phyloP scores from a whole-genome alignment of 1,140 invertebrate species.

The Drosophila sulfurigaster region DNA sequence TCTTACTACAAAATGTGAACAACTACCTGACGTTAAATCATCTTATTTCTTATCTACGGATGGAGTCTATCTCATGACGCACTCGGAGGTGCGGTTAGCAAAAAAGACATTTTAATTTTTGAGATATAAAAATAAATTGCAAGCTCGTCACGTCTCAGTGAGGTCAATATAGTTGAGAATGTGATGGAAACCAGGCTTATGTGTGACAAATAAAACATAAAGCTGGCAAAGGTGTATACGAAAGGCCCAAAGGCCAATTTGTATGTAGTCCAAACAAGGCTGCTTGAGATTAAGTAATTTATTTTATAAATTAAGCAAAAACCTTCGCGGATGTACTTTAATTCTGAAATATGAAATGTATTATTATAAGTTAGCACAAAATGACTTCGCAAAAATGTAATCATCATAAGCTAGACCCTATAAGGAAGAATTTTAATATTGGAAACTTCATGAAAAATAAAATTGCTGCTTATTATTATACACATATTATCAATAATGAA shows the following conservation, averaged over 20 bases:
- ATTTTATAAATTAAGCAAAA: not conserved
- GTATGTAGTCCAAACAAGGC: slow-evolving; percentile 4
- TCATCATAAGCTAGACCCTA: no score
- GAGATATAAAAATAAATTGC: slow-evolving; percentile 39
- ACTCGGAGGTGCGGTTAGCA: slow-evolving; percentile 29
- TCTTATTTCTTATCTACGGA: slow-evolving; percentile 7
- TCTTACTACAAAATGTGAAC: not conserved
- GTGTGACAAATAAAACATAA: slow-evolving; percentile 9
- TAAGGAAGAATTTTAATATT: no score
- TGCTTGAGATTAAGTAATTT: not conserved
- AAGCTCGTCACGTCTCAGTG: slow-evolving; percentile 42
- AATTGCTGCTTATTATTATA: no score
- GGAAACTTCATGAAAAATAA: no score
- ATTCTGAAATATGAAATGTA: not conserved
- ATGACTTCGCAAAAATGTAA: no score
- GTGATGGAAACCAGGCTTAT: slow-evolving; percentile 20
- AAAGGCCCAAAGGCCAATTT: slow-evolving; percentile 10
- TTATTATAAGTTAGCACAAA: no score
- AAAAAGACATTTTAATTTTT: slow-evolving; percentile 20
- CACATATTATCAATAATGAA: no score
- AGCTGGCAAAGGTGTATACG: not conserved
- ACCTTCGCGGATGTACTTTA: not conserved
- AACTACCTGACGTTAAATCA: slow-evolving; percentile 28
- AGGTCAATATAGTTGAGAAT: slow-evolving; percentile 46
- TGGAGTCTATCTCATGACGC: slow-evolving; percentile 11